Percentiles rank a stretch among this genome's conserved stretches.
Evolutionary conservation across 1,140 invertebrate genomes (phyloP).

Genomic region (Drosophila repleta): DNA sequence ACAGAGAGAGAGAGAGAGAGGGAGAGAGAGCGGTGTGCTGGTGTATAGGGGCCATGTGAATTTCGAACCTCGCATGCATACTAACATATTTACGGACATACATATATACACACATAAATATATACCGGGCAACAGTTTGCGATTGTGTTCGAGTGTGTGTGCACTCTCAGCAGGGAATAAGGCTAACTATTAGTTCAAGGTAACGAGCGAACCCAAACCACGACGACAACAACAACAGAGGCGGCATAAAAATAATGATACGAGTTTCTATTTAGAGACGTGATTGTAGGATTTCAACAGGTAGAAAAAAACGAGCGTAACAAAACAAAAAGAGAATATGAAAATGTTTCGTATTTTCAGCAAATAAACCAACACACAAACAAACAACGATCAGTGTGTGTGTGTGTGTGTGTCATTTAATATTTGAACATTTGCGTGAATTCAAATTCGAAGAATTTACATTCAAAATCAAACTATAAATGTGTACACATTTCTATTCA

Average conservation of each 20-base stretch:
- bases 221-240: constrained; percentile 35
- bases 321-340: constrained; percentile 62
- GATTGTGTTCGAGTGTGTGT: constrained; percentile 30
- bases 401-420: background rate
- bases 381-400: constrained; percentile 25
- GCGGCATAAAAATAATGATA: constrained; percentile 67
- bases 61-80: constrained; percentile 5
- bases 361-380: constrained; percentile 45
- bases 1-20: no score
- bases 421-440: constrained; percentile 9
- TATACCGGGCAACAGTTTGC: constrained; percentile 10
- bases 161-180: constrained; percentile 59
- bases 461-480: background rate
- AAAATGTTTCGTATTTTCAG: constrained; percentile 60
- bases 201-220: constrained; percentile 60
- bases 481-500: background rate
- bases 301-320: constrained; percentile 57
- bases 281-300: constrained; percentile 78
- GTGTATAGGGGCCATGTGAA: constrained; percentile 5
- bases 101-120: constrained; percentile 1
- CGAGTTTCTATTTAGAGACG: constrained; percentile 78
- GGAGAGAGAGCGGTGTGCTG: background rate
- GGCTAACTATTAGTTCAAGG: constrained; percentile 74
- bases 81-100: background rate
- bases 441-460: background rate